A percentile compares a stretch with the other conserved stretches of the same genome.
These are phyloP conservation scores for Hemibates koningsi DNA, from an alignment of 2,113 vertebrate genomes.

Conservation along the genomic window DNA sequence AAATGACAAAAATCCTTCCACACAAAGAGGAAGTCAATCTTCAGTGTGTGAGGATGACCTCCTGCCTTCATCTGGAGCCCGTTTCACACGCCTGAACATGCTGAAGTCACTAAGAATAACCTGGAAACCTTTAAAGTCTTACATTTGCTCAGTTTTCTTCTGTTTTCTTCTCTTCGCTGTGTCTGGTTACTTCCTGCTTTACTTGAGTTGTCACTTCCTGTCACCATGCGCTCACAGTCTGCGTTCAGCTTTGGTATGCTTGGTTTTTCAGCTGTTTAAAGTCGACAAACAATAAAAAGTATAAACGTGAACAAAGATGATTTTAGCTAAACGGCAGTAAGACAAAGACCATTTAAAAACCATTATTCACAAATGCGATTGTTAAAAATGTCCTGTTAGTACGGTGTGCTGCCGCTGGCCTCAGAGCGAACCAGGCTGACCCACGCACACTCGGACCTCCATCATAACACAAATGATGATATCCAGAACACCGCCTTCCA, in stretches of 20 bases:
- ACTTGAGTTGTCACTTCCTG: background rate
- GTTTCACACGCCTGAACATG: background rate
- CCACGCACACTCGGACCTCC: background rate
- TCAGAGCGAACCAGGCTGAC: background rate
- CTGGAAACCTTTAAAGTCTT: background rate
- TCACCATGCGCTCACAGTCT: background rate
- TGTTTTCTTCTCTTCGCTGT: background rate
- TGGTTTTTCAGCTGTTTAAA: background rate
- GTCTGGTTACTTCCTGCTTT: background rate
- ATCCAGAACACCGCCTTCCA: background rate
- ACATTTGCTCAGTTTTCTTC: background rate
- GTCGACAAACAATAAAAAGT: background rate
- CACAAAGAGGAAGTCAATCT: background rate
- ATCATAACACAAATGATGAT: background rate
- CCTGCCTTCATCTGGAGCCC: background rate
- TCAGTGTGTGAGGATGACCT: background rate
- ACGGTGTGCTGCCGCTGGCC: background rate
- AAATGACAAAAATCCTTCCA: background rate
- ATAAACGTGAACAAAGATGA: background rate
- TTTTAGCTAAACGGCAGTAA: background rate
- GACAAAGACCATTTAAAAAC: background rate
- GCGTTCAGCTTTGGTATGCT: background rate
- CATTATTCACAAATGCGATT: background rate
- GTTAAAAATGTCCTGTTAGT: background rate
- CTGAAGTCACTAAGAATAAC: background rate